Conservation (phyloP, 2,113 vertebrate genomes). For the Melanostigma gelatinosum region DNA sequence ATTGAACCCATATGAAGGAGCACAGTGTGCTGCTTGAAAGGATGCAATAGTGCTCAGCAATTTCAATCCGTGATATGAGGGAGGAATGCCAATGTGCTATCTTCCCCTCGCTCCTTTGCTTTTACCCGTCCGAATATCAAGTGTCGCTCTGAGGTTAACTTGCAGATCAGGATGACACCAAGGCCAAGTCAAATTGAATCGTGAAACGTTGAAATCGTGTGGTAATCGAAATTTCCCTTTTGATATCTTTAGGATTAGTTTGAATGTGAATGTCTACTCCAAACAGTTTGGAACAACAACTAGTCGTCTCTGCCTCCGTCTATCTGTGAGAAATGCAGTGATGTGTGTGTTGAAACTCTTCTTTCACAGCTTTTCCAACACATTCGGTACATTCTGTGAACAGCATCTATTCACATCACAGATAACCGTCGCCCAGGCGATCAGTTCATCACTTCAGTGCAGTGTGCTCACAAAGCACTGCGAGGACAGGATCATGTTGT, state of each 20-base stretch:
- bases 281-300: conserved; percentile 5
- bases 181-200: conserved; percentile 39
- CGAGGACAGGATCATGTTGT: background rate
- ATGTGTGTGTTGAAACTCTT: background rate
- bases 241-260: background rate
- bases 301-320: background rate
- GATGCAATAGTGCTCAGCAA: conserved; percentile 73
- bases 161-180: conserved; percentile 48
- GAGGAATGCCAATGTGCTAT: conserved; percentile 69
- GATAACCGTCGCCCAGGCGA: background rate
- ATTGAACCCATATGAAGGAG: conserved; percentile 74
- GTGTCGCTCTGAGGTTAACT: conserved; percentile 62
- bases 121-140: conserved; percentile 62
- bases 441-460: background rate
- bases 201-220: conserved; percentile 14
- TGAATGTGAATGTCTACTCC: background rate
- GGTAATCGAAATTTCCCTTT: conserved; percentile 7
- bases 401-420: background rate
- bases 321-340: background rate
- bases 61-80: conserved; percentile 76
- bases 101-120: conserved; percentile 54
- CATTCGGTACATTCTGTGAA: background rate
- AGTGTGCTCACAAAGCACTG: background rate
- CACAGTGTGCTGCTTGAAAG: conserved; percentile 76
- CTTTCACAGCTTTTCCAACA: background rate